Base-by-base conservation (phyloP, 2,888 invertebrate species). In the Rhogogaster chlorosoma region DNA sequence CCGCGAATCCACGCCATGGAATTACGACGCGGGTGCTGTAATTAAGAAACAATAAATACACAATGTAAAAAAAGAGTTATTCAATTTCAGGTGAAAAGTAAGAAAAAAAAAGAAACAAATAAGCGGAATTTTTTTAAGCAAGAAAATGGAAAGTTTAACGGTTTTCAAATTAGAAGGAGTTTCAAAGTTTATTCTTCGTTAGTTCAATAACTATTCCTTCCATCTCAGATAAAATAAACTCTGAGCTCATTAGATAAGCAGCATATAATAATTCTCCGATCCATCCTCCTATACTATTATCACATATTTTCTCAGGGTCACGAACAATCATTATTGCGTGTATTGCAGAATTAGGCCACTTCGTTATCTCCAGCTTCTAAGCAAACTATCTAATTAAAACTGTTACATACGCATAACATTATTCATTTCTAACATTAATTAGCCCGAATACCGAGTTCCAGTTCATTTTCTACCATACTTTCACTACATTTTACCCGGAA, bases 21-120 rank as follows among this genome's bases (percentile, higher is more conserved):
- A 88, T 92, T 92, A 92, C 91, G 92, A 92, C 84, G 91, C 90
- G 71, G 92, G 91, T 61, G 92, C 92, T 92, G 89, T 84, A 61
- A 61, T 26, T 10, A 26, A 6, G 9, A 61, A 61, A 61, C 22
- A 61, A 61, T 53, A 61, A 61, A 26, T 15, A 26, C 22, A 61
- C 10, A 12, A 22, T n/a, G 12, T 53, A n/a, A 9, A 22, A 9
- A n/a, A 57, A 22, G 57, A n/a, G 22, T 57, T 57, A n/a, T 57
- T 57, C 22, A 22, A 18, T 57, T 18, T 22, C 18, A 26, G 49
- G 61, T 42, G 61, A 45, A 78, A 61, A 22, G 83, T 22, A 61
- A 70, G 73, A 75, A 86, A 80, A 84, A 12, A 32, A 64, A 84
- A 84, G 29, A 64, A 12, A 36, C 6, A 32, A 32, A 70, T 26